Evolutionary conservation across 2,888 invertebrate species (phyloP).

Genomic region (Geotrupes spiniger): DNA sequence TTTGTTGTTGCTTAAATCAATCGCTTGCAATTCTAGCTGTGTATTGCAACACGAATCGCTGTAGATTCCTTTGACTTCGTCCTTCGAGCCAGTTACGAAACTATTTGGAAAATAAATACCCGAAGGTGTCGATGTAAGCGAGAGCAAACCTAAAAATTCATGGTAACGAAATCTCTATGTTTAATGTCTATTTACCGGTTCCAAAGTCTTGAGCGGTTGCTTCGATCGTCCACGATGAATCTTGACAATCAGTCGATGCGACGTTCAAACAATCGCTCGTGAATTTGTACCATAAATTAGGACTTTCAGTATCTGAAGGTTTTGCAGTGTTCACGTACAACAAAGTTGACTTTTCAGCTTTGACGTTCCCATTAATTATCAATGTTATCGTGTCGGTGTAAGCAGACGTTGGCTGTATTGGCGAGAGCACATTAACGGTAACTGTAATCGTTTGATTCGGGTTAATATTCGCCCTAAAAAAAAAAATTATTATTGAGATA

Average conservation of each 20-base stretch:
- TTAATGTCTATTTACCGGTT: constrained; percentile 54
- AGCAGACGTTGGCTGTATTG: constrained; percentile 49
- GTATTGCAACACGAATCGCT: constrained; percentile 72
- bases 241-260: constrained; percentile 56
- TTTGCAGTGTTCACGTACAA: constrained; percentile 47
- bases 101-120: constrained; percentile 62
- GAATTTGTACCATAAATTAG: constrained; percentile 40
- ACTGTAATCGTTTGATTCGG: constrained; percentile 61
- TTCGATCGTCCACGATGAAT: constrained; percentile 68
- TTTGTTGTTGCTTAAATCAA: constrained; percentile 67
- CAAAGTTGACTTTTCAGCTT: constrained; percentile 46
- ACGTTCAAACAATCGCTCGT: constrained; percentile 50
- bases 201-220: constrained; percentile 64
- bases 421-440: constrained; percentile 46
- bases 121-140: constrained; percentile 57
- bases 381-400: constrained; percentile 64
- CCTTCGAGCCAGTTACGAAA: constrained; percentile 67
- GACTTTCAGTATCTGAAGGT: constrained; percentile 33
- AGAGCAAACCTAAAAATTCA: constrained; percentile 55
- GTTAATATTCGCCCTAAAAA: constrained; percentile 48
- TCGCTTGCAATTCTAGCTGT: constrained; percentile 63
- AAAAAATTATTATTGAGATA: not conserved
- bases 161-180: not conserved
- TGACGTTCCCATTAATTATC: constrained; percentile 52
- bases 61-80: constrained; percentile 64